Evolutionary conservation across 1,140 invertebrate genomes (phyloP).

Genomic region (Hyles euphorbiae): DNA sequence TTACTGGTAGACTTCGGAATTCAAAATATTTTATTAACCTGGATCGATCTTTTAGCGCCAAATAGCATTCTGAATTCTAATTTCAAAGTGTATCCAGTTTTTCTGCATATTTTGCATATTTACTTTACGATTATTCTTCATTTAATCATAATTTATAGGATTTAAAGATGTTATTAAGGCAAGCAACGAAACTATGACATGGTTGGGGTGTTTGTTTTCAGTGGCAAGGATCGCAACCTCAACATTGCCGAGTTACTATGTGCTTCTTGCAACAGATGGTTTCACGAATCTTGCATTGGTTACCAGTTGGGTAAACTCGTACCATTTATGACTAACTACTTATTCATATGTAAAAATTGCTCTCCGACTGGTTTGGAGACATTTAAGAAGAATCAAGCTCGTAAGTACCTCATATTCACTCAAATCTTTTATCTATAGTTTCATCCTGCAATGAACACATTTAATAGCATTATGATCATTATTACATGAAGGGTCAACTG

Average conservation of each 20-base stretch:
- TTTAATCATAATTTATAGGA: not conserved
- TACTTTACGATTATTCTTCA: not conserved
- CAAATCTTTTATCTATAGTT: slow-evolving; percentile 1
- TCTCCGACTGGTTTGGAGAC: slow-evolving; percentile 92
- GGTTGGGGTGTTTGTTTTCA: slow-evolving; percentile 61
- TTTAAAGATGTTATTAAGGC: not conserved
- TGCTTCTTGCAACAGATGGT: slow-evolving; percentile 93
- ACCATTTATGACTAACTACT: slow-evolving; percentile 97
- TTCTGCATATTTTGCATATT: not conserved
- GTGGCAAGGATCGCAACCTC: slow-evolving; percentile 94
- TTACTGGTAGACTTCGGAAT: slow-evolving; percentile 2
- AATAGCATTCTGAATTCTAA: not conserved
- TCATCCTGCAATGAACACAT: not conserved
- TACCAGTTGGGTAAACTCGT: slow-evolving; percentile 94
- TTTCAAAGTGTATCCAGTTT: not conserved
- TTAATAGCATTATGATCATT: not conserved
- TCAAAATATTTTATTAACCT: slow-evolving; percentile 12
- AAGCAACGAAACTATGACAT: too few relatives aligned
- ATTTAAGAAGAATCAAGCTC: slow-evolving; percentile 93
- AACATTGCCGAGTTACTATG: slow-evolving; percentile 94
- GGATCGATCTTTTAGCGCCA: slow-evolving; percentile 5
- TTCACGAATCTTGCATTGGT: slow-evolving; percentile 93
- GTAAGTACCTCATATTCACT: slow-evolving; percentile 77
- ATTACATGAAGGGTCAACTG: too few relatives aligned
- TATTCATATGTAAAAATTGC: slow-evolving; percentile 97